These are phyloP conservation scores for Epirrhoe tristata DNA, from an alignment of 2,888 invertebrate genomes.

Conservation along the genomic window DNA sequence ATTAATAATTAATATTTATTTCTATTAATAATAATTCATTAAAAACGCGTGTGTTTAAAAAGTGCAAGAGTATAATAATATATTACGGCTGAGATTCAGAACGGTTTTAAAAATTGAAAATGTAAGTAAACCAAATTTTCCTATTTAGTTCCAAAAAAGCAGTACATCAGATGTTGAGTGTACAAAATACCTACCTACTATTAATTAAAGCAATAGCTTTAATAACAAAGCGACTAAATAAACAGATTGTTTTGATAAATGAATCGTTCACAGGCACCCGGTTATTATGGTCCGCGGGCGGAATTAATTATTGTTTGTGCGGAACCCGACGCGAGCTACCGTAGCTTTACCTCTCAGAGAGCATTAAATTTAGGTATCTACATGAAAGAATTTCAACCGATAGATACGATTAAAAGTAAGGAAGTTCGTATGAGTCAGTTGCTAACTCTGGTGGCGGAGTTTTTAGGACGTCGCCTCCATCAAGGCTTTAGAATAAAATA, in stretches of 20 bases:
- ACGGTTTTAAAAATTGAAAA: no score
- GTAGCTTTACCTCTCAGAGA: neutral
- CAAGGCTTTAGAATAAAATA: no score
- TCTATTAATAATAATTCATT: no score
- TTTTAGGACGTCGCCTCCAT: no score
- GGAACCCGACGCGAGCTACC: neutral
- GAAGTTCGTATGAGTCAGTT: no score
- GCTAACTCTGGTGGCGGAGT: no score
- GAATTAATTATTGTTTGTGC: slow-evolving; percentile 26
- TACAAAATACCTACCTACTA: neutral
- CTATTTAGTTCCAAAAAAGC: neutral
- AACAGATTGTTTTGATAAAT: slow-evolving; percentile 31
- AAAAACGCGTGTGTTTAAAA: no score
- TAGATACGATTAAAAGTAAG: no score
- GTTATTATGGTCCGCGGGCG: slow-evolving; percentile 21
- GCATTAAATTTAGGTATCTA: neutral
- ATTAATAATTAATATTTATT: no score
- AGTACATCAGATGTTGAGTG: neutral
- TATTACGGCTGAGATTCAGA: no score
- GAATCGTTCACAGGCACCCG: slow-evolving; percentile 24
- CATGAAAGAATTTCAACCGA: no score
- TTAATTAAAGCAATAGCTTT: neutral
- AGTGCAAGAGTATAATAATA: no score
- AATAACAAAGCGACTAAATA: slow-evolving; percentile 14
- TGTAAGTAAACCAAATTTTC: neutral